Evolutionary conservation across 2,888 invertebrate species (phyloP).

Genomic region (Cantharis nigra): DNA sequence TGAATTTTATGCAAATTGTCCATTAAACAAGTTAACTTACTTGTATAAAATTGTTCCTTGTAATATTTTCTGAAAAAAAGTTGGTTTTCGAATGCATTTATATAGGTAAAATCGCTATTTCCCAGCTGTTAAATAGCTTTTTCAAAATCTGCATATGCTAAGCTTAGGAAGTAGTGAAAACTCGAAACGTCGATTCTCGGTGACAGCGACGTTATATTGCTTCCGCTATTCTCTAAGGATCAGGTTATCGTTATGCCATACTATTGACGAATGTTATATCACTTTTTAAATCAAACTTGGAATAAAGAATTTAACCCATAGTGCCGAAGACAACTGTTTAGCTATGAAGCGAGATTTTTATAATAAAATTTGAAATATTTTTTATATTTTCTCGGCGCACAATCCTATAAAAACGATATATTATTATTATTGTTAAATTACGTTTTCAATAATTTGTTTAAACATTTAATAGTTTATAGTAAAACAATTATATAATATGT

Average conservation of each 20-base stretch:
- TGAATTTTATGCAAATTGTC: no score
- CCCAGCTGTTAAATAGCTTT: neutral
- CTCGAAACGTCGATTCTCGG: slow-evolving; percentile 27
- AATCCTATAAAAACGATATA: no score
- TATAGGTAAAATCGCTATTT: neutral
- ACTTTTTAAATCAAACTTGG: slow-evolving; percentile 36
- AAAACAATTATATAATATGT: no score
- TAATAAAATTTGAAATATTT: neutral
- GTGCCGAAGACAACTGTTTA: neutral
- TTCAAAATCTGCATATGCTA: neutral
- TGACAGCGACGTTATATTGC: slow-evolving; percentile 45
- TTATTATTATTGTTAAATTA: no score
- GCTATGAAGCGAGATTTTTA: neutral
- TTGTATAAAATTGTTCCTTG: neutral
- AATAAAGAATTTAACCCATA: slow-evolving; percentile 23
- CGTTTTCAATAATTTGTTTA: no score
- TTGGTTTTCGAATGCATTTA: neutral
- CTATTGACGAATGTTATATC: slow-evolving; percentile 39
- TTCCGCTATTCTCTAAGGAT: slow-evolving; percentile 44
- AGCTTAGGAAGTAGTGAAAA: slow-evolving; percentile 18
- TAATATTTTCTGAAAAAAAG: neutral
- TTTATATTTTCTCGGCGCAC: neutral
- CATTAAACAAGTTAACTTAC: neutral
- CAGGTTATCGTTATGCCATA: slow-evolving; percentile 46
- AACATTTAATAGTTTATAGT: no score